These are phyloP conservation scores for Rhynchonycteris naso DNA, from an alignment of 2,797 vertebrate species.

Conservation along the genomic window DNA sequence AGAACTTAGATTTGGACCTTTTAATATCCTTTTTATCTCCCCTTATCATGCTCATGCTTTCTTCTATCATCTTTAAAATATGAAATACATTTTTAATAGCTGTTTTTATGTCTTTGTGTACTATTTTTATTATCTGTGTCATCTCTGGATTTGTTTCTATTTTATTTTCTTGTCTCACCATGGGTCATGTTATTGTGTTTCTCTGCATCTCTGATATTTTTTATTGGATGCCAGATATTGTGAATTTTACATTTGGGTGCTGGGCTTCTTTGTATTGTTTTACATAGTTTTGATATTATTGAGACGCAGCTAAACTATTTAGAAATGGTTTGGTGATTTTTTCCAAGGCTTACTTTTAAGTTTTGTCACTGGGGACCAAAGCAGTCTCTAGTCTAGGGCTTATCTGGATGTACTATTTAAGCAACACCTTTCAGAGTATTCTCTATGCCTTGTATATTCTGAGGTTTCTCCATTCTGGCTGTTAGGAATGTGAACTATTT, in stretches of 20 bases:
- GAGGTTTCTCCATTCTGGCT: background rate
- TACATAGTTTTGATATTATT: constrained; percentile 2
- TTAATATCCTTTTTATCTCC: background rate
- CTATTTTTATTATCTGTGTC: background rate
- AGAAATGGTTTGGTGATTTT: background rate
- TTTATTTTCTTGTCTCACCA: background rate
- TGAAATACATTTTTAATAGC: background rate
- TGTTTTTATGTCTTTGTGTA: background rate
- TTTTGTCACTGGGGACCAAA: background rate
- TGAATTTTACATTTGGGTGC: constrained; percentile 21
- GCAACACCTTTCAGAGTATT: background rate
- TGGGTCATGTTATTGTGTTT: background rate
- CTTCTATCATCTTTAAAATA: background rate
- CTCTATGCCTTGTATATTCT: background rate
- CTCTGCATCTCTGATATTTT: background rate
- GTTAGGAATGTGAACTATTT: constrained; percentile 7
- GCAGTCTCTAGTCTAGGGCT: background rate
- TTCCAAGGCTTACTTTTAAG: constrained; percentile 33
- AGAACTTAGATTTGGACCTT: background rate
- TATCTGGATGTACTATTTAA: background rate
- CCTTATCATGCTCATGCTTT: background rate
- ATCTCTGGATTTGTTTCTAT: background rate
- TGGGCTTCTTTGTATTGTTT: constrained; percentile 26
- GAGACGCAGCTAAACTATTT: background rate
- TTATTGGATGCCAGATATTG: background rate